Evolutionary conservation across 2,888 invertebrate species (phyloP).

Genomic region (Macrophya annulata): DNA sequence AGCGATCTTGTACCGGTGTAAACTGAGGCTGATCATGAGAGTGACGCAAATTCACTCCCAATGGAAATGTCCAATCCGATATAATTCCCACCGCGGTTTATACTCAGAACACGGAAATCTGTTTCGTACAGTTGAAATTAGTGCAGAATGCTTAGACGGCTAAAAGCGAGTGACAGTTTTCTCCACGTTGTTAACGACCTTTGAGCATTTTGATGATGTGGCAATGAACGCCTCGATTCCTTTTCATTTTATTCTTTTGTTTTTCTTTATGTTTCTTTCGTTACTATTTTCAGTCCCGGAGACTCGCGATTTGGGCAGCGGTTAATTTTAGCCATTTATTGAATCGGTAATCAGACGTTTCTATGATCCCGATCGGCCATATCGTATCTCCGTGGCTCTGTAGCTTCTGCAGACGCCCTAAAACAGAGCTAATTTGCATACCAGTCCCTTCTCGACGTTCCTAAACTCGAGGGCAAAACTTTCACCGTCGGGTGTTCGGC

Average conservation of each 20-base stretch:
- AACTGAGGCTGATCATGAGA: background rate
- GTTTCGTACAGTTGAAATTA: slow-evolving; percentile 39
- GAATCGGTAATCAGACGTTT: background rate
- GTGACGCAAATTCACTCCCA: background rate
- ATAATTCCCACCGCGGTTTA: slow-evolving; percentile 9
- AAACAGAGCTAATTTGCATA: slow-evolving; percentile 42
- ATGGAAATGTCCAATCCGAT: background rate
- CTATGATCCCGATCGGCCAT: background rate
- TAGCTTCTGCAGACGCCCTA: slow-evolving; percentile 32
- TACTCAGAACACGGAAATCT: slow-evolving; percentile 13
- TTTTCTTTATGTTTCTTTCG: background rate
- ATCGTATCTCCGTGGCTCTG: no score
- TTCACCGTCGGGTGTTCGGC: background rate
- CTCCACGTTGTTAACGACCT: background rate
- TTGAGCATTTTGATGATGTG: slow-evolving; percentile 4
- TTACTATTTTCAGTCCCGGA: background rate
- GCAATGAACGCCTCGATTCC: background rate
- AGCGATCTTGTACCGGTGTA: background rate
- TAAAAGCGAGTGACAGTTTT: background rate
- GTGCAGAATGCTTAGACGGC: background rate
- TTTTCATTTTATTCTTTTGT: background rate
- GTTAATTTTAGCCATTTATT: background rate
- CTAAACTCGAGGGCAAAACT: slow-evolving; percentile 31
- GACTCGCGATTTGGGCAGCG: background rate
- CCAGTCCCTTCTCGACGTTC: background rate